Evolutionary conservation across 2,113 vertebrate species (phyloP).

Genomic region (Egretta garzetta): DNA sequence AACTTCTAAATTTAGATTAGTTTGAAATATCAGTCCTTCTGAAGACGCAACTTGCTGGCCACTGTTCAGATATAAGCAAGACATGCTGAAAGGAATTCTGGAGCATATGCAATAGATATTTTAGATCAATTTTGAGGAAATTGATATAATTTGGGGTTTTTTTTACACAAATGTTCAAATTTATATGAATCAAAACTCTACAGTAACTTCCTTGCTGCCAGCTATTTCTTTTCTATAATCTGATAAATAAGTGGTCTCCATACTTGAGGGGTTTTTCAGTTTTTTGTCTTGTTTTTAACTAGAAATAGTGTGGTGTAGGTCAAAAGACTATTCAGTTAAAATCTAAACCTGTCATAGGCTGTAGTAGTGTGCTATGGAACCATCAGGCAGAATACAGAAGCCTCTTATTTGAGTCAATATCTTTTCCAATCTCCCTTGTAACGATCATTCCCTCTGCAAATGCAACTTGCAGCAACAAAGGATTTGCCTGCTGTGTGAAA

Average conservation of each 20-base stretch:
- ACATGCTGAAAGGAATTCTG: background rate
- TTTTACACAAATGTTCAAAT: background rate
- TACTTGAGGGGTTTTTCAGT: background rate
- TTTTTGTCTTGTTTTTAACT: background rate
- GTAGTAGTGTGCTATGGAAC: background rate
- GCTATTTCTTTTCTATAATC: background rate
- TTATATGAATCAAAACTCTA: background rate
- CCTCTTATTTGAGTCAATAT: background rate
- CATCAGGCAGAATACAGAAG: background rate
- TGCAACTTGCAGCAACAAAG: fast-evolving
- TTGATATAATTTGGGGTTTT: fast-evolving
- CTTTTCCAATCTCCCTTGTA: background rate
- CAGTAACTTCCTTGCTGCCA: background rate
- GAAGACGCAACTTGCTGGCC: background rate
- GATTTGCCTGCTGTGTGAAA: background rate
- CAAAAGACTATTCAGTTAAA: background rate
- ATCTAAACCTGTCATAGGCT: background rate
- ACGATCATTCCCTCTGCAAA: background rate
- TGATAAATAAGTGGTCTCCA: background rate
- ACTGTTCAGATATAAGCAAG: background rate
- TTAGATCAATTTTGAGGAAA: background rate
- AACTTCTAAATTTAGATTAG: background rate
- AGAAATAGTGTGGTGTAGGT: background rate
- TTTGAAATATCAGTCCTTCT: background rate
- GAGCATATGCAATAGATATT: background rate